Base-by-base conservation (phyloP, 2,888 invertebrate genomes). In the Petrolisthes cinctipes region DNA sequence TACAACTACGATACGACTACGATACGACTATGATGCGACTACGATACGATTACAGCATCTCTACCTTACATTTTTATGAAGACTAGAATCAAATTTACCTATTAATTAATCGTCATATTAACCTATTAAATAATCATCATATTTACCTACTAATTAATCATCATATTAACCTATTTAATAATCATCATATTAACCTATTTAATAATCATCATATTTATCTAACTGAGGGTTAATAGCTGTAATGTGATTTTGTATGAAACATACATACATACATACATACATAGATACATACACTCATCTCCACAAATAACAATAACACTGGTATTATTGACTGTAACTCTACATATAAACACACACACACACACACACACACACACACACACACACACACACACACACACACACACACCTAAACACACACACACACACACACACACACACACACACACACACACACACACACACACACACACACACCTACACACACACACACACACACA, bases 331-430 rank as follows among this genome's bases (percentile, higher is more conserved):
- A 20, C n/a, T 71, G 4, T 78, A 78, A 37, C 20, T 78, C 20
- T 78, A 78, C 51, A 78, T 78, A 78, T 78, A 78, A 37, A 78
- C 51, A 78, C 51, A 78, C 51, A 78, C 51, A 78, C 37, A 78
- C 51, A 78, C 37, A 78, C 51, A 78, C 51, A 53, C 37, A 53
- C 17, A 7, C 17, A 78, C 17, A 78, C 37, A 4, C 17, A 37
- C 37, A 78, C 17, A 53, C 17, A 78, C 17, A 5, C 17, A 78
- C 17, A 53, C 51, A 78, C 17, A 78, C 37, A 51, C 17, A 78
- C 51, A 53, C 17, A 37, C 37, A 78, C 17, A 53, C n/a, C n/a
- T n/a, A n/a, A n/a, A n/a, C n/a, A n/a, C n/a, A n/a, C n/a, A n/a
- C n/a, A n/a, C n/a, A n/a, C 37, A 53, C 37, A 51, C 51, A 51